phyloP scores from a whole-genome alignment of 2,888 invertebrate species.

The Aphodius sticticus region DNA sequence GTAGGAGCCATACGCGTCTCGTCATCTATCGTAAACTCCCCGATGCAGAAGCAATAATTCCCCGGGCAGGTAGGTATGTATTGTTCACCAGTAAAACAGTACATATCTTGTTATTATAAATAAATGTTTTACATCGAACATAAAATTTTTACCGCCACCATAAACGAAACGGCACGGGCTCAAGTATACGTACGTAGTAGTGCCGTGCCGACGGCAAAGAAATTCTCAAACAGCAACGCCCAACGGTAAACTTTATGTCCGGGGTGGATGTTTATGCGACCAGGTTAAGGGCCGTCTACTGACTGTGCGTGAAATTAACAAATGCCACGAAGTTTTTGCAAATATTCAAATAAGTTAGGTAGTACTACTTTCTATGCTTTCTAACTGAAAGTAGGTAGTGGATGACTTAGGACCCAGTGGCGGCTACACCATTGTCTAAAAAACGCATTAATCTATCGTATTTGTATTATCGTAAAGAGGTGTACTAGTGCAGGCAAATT shows the following conservation, averaged over 20 bases:
- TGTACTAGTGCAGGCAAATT: no score
- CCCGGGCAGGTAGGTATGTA: background rate
- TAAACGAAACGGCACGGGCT: slow-evolving; percentile 12
- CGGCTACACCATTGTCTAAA: no score
- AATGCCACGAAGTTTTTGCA: no score
- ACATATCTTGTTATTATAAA: slow-evolving; percentile 25
- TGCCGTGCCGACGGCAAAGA: background rate
- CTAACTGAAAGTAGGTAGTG: no score
- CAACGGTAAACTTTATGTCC: background rate
- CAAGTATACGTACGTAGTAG: background rate
- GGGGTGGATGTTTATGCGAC: background rate
- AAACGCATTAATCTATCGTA: no score
- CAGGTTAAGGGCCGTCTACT: no score
- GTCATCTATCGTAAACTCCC: background rate
- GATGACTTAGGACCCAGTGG: no score
- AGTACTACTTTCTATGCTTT: no score
- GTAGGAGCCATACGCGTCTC: background rate
- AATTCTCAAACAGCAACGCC: background rate
- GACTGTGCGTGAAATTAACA: no score
- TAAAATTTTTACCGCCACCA: slow-evolving; percentile 22
- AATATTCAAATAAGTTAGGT: no score
- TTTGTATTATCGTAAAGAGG: no score
- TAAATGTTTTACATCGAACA: slow-evolving; percentile 23
- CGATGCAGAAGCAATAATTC: slow-evolving; percentile 4
- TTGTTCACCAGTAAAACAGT: slow-evolving; percentile 11